Base-by-base conservation (phyloP, 2,797 vertebrate genomes). In the Sebastes minor region DNA sequence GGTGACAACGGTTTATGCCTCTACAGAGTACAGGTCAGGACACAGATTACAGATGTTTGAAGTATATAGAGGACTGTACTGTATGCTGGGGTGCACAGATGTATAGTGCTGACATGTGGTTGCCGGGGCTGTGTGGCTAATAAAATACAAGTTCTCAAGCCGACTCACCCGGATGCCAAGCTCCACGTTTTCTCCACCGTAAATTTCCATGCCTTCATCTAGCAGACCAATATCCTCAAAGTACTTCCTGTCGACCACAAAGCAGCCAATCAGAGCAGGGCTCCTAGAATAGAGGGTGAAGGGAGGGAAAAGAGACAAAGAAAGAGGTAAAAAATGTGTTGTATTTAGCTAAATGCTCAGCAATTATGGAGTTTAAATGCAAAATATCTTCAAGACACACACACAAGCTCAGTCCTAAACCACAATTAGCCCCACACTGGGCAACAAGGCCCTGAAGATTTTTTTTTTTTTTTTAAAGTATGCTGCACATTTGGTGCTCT, bases 131-230 rank as follows among this genome's bases (percentile, higher is more conserved):
- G 38, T 23, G 23, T 13, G 12, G 18, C 12, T 22, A 52, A 42
- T 14, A 25, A 20, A 22, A 28, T 56, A 20, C 32, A 27, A 11
- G 4, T 57, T 33, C 18, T 68, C 6, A 8, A 13, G 8, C 18
- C 1, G 16, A 90, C 97, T 97, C 93, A 99, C 98, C 96, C 98
- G 95, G 88, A 99, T 96, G 32, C 98, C 97, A 0, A 99, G 97
- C 90, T 99, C 98, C 61, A 99, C 98, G 2, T 99, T 99, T 86
- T 99, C 98, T 49, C 98, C 98, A 30, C 98, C 98, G 0, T 99
- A 99, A 18, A 99, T 95, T 85, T 99, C 98, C 98, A 99, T 99
- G 73, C 98, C 98, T 93, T 99, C 98, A 27, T 99, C 98, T 33
- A 99, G 88, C 28, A 99, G 90, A 53, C 98, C 98, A 25, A 99